Percentiles rank a stretch among this genome's conserved stretches.
Evolutionary conservation across 2,888 invertebrate genomes (phyloP).

Genomic region (Drosophila dives): DNA sequence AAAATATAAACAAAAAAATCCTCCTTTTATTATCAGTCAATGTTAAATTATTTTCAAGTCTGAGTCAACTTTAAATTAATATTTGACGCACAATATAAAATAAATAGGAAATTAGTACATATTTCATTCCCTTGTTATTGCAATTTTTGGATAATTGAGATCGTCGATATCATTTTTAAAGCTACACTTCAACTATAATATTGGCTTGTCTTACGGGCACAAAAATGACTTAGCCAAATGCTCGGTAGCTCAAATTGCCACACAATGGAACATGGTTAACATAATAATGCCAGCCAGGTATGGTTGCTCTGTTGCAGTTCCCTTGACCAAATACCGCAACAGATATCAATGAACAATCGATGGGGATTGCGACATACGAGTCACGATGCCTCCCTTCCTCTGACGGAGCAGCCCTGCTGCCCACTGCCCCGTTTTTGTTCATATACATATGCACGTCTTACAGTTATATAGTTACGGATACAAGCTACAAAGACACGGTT

Average conservation of each 20-base stretch:
- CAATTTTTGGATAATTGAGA: slow-evolving; percentile 18
- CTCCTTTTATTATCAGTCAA: not conserved
- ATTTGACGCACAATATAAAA: slow-evolving; percentile 27
- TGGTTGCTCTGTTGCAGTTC: slow-evolving; percentile 25
- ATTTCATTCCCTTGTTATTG: slow-evolving; percentile 7
- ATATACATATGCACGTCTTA: slow-evolving; percentile 59
- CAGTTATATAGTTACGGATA: slow-evolving; percentile 38
- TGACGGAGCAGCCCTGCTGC: not conserved
- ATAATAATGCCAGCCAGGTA: slow-evolving; percentile 55
- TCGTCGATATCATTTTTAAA: slow-evolving; percentile 22
- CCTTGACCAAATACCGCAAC: slow-evolving; percentile 52
- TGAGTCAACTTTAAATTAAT: not conserved
- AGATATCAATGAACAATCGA: slow-evolving; percentile 78
- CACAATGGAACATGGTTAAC: slow-evolving; percentile 59
- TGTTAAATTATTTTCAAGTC: too few relatives aligned
- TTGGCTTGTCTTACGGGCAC: slow-evolving; percentile 43
- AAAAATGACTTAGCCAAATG: slow-evolving; percentile 54
- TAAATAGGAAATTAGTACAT: slow-evolving; percentile 4
- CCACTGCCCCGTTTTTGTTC: not conserved
- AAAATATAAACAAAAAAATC: not conserved
- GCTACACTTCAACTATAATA: slow-evolving; percentile 37
- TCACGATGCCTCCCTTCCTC: slow-evolving; percentile 31
- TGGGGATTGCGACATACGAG: slow-evolving; percentile 53
- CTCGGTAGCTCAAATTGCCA: slow-evolving; percentile 44
- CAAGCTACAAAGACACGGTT: slow-evolving; percentile 57